Evolutionary conservation across 2,888 invertebrate species (phyloP), one percentile per base, ranked within the genome.

Genomic region (Hypsopygia costalis): DNA sequence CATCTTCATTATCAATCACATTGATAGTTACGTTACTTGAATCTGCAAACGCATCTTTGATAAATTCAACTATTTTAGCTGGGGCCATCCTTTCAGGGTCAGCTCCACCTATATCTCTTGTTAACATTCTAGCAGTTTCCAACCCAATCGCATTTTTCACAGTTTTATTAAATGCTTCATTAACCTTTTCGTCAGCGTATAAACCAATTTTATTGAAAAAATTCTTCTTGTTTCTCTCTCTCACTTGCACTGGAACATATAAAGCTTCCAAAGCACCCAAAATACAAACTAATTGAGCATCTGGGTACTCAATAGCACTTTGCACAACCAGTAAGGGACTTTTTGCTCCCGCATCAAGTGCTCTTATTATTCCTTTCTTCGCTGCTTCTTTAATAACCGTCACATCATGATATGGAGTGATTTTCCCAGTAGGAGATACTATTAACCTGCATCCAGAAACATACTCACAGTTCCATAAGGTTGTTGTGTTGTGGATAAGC

Each of bases 41-140:
- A 52, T 11, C 40, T 22, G 42, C 30, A 36, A 53, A 47, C 35
- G 44, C 35, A 9, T 7, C 40, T 40, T 43, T 51, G 45, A 97
- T 85, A 73, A 97, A 96, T 41, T 92, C 90, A 51, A 94, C 95
- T 2, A 95, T 93, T 36, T 87, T 87, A 0, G 92, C 92, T 5
- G 98, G 94, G 7, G 95, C 90, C 97, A 97, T 98, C 51, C 97
- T 91, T 79, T 97, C 97, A 1, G 98, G 98, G 81, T 98, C 97
- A 1, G 93, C 93, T 36, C 95, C 96, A 51, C 91, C 93, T 58
- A 93, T 91, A 75, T 93, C 93, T 46, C 93, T 90, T 3, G 93
- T 90, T n/a, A 21, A 8, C 9, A 10, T 28, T 6, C 38, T 28
- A 16, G n/a, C 11, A 8, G 16, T 82, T 74, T 97, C 97, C 34